Evolutionary conservation across 2,113 vertebrate species (phyloP), one percentile per base, ranked within the genome.

Genomic region (Bucco capensis): DNA sequence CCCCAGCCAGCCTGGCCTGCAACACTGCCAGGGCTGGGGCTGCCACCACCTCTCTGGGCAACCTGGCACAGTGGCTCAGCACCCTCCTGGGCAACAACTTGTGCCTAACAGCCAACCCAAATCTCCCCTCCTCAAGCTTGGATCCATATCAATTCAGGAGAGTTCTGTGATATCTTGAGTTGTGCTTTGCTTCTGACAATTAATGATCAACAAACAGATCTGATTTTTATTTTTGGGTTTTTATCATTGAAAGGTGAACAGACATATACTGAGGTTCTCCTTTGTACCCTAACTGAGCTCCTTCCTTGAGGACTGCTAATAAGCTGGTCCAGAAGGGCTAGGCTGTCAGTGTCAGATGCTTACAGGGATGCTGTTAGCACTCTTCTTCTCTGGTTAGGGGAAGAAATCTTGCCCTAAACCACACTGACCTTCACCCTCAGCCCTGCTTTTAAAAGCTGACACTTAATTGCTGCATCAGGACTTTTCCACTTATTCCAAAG

Each of bases 381-480:
- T 70, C 56, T 2, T n/a, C 27, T 28, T 49, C 61, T 67, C 73
- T 72, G 2, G 79, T 19, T 77, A 38, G 47, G 47, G 74, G 40
- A 75, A 60, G 49, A 81, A 88, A 62, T 27, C 8, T 31, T 54
- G 25, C 42, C 19, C 22, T 64, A 67, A 83, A 87, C 3, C 67
- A 28, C 14, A 28, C n/a, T 38, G 31, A 38, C 62, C 75, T 74
- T 50, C 64, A 65, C 49, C 7, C 60, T 38, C 38, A 86, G 56
- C 87, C 80, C 92, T 72, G 49, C 76, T 89, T 46, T 57, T 65
- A 74, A 87, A 94, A 94, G 95, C 97, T 98, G 96, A 91, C 96
- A 92, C 62, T 95, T 79, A 96, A 96, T 97, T 97, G 95, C 96
- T 97, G 96, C 96, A 8, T 92, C 94, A 67, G 66, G 78, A 56